Evolutionary conservation across 2,113 vertebrate genomes (phyloP).

Genomic region (Leptosomus discolor): DNA sequence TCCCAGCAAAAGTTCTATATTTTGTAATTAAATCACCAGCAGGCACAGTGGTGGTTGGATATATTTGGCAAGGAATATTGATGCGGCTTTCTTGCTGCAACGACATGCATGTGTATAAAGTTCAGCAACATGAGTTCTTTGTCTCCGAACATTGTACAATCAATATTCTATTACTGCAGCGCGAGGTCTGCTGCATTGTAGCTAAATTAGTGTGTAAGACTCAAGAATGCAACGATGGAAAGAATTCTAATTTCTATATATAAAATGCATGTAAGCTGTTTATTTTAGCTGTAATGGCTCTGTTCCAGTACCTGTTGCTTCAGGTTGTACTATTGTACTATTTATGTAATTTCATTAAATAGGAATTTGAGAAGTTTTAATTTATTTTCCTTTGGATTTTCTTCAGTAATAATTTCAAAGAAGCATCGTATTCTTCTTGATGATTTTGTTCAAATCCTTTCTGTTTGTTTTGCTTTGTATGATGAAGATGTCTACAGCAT

Average conservation of each 20-base stretch:
- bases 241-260: conserved; percentile 53
- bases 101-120: conserved; percentile 60
- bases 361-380: neutral
- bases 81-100: conserved; percentile 25
- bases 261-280: neutral
- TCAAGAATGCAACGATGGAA: conserved; percentile 8
- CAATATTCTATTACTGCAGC: conserved; percentile 73
- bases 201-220: conserved; percentile 61
- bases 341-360: neutral
- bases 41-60: neutral
- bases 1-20: conserved; percentile 29
- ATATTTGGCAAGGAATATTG: conserved; percentile 56
- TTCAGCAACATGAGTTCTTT: conserved; percentile 56
- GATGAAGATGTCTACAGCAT: neutral
- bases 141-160: conserved; percentile 62
- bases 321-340: too few relatives aligned
- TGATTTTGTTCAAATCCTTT: neutral
- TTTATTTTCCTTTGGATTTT: neutral
- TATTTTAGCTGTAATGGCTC: neutral
- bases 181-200: conserved; percentile 44
- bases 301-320: neutral
- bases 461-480: neutral
- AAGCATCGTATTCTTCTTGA: neutral
- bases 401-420: neutral
- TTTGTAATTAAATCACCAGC: conserved; percentile 62